phyloP scores from a whole-genome alignment of 1,140 invertebrate species.

The Battus philenor region DNA sequence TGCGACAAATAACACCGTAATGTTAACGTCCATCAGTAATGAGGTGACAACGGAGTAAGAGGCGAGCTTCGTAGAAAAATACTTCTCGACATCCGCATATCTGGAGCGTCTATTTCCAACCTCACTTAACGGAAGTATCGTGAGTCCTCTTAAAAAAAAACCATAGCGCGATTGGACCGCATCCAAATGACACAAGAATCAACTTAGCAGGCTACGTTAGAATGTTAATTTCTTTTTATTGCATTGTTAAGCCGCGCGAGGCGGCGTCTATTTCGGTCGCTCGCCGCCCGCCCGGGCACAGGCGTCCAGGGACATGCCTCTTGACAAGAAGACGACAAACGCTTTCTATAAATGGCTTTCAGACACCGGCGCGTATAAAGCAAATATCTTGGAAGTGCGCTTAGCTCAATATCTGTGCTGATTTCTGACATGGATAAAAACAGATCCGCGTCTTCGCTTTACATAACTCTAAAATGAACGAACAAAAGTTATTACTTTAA shows the following conservation, averaged over 20 bases:
- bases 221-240: conserved; percentile 75
- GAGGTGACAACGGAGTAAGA: conserved; percentile 26
- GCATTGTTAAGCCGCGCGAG: conserved; percentile 72
- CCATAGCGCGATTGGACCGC: conserved; percentile 58
- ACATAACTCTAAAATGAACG: conserved; percentile 17
- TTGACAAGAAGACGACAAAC: conserved; percentile 67
- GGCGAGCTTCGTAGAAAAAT: conserved; percentile 35
- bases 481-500: too few species aligned
- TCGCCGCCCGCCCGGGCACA: conserved; percentile 59
- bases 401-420: too few species aligned
- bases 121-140: conserved; percentile 65
- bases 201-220: conserved; percentile 68
- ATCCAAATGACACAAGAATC: conserved; percentile 73
- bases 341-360: conserved; percentile 63
- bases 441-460: too few species aligned
- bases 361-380: conserved; percentile 29
- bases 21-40: conserved; percentile 20
- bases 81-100: conserved; percentile 44
- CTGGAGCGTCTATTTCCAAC: conserved; percentile 52
- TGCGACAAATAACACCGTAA: conserved; percentile 44
- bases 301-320: conserved; percentile 57
- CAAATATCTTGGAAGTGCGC: conserved; percentile 23
- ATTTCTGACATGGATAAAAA: too few species aligned
- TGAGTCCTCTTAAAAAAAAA: conserved; percentile 63
- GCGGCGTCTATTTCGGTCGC: conserved; percentile 66